Conservation (phyloP, 1,140 invertebrate species). For the Leguminivora glycinivorella region DNA sequence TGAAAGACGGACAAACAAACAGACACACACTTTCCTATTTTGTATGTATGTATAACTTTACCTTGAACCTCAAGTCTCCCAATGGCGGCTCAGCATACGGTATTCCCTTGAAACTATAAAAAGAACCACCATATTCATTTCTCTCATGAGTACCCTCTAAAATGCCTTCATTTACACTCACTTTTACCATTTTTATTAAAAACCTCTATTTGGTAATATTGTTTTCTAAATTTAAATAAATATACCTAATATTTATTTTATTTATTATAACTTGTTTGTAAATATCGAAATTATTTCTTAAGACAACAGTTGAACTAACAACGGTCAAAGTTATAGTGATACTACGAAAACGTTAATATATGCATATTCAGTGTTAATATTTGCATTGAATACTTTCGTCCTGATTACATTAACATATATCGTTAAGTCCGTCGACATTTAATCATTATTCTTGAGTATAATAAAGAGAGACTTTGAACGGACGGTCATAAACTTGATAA, state of each 20-base stretch:
- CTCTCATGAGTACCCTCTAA: conserved; percentile 43
- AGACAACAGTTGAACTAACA: not conserved
- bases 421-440: not conserved
- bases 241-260: too few species aligned
- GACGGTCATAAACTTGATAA: not conserved
- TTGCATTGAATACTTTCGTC: conserved; percentile 7
- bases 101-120: conserved; percentile 84
- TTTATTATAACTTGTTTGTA: too few species aligned
- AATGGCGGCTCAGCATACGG: conserved; percentile 83
- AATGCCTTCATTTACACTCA: conserved; percentile 45
- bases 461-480: not conserved
- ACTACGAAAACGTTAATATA: not conserved
- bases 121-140: conserved; percentile 62
- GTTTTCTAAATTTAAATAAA: not conserved
- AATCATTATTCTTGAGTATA: not conserved
- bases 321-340: not conserved
- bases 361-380: not conserved
- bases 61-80: conserved; percentile 78
- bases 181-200: conserved; percentile 38
- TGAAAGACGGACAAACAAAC: too few species aligned
- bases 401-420: conserved; percentile 5
- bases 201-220: not conserved
- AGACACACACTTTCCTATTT: too few species aligned
- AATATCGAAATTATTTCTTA: not conserved
- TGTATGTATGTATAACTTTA: conserved; percentile 31